Evolutionary conservation across 2,888 invertebrate species (phyloP), one percentile per base, ranked within the genome.

Genomic region (Drosophila hawaiiensis): DNA sequence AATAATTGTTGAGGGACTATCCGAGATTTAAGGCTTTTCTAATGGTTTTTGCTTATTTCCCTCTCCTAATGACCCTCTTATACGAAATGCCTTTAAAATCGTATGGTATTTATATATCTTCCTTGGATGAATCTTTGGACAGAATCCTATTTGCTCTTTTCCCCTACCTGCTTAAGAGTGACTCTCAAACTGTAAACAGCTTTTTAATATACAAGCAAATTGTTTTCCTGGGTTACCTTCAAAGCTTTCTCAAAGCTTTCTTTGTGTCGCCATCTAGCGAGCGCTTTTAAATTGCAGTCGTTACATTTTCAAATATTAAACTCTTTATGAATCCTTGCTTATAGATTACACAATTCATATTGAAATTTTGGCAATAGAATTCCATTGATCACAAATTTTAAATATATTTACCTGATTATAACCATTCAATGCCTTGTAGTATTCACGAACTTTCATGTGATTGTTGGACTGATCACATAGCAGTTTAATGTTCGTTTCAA

Each of bases 401-500:
- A 25, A 16, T 3, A 28, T n/a, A 29, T 90, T 93, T 94, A 96
- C 97, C 95, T 96, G 95, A 89, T 95, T 95, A 81, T 97, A 96
- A 2, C 96, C 95, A 16, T 93, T 93, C 12, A 97, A 94, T 0
- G 97, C 96, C 88, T 96, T 95, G 25, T 95, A 94, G 82, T 96
- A 96, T 92, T 96, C 95, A 16, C 96, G 96, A 78, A 95, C 95
- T 94, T 97, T 97, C 91, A 96, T 94, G 87, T 97, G 97, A 39
- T 96, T 96, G 22, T 95, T 94, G 14, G 97, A 96, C 92, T 97
- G 97, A 92, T 97, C 97, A 37, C 96, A 95, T 86, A 96, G 94
- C 64, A 97, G 94, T 92, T 97, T 97, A 1, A 96, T 95, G 84
- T 93, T 94, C 4, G 94, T 93, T 68, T 93, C 92, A 28, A 92